Evolutionary conservation across 2,888 invertebrate species (phyloP).

Genomic region (Trissolcus brochymenae): DNA sequence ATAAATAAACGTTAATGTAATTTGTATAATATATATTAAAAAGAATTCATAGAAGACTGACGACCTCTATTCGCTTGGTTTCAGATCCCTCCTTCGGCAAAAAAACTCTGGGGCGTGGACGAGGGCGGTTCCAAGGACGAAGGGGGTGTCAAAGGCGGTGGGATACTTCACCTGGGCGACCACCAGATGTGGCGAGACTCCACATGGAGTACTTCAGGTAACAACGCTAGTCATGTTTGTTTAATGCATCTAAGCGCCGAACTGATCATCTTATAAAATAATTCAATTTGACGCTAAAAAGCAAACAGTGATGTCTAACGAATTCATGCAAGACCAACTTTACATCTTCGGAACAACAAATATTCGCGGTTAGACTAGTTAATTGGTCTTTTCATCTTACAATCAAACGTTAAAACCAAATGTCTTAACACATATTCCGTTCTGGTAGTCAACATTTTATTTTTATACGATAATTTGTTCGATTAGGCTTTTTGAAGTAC

Average conservation of each 20-base stretch:
- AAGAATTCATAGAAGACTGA: slow-evolving; percentile 53
- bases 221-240: slow-evolving; percentile 55
- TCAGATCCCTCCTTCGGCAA: slow-evolving; percentile 95
- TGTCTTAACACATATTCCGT: no score
- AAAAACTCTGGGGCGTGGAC: slow-evolving; percentile 90
- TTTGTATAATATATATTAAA: slow-evolving; percentile 19
- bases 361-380: background rate
- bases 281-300: no score
- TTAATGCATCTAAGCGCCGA: slow-evolving; percentile 1
- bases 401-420: no score
- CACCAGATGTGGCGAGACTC: slow-evolving; percentile 94
- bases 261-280: no score
- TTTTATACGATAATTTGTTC: no score
- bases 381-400: no score
- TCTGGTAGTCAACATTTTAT: no score
- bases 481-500: no score
- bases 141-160: slow-evolving; percentile 84
- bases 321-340: background rate
- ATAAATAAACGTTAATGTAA: background rate
- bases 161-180: slow-evolving; percentile 87
- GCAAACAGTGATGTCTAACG: background rate
- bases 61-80: slow-evolving; percentile 70
- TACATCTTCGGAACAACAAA: background rate
- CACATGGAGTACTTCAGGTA: slow-evolving; percentile 94
- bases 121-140: slow-evolving; percentile 79